Base-by-base conservation (phyloP, 23 tunicate species). In the Clavelina lepadiformis region DNA sequence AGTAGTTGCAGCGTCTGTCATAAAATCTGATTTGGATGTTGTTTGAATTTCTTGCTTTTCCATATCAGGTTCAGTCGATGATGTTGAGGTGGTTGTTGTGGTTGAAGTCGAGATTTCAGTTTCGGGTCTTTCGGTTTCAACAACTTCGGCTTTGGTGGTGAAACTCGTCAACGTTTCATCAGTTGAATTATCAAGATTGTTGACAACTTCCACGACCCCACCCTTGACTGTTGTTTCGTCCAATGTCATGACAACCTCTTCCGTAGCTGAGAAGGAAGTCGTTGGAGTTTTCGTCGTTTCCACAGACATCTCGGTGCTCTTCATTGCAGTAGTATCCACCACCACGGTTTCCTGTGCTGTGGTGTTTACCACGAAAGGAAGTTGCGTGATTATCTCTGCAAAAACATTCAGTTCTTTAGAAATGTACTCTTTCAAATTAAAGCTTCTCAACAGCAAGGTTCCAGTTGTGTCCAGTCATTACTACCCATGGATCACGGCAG, bases 171-270 rank as follows among this genome's bases (percentile, higher is more conserved):
- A n/a, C n/a, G n/a, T n/a, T n/a, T n/a, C n/a, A n/a, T n/a, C n/a
- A n/a, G n/a, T n/a, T n/a, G n/a, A n/a, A n/a, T 63, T 52, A 53
- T 23, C 35, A n/a, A 53, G 33, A 21, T 23, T 63, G 64, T 28
- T 53, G 37, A 31, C 75, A 69, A 32, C 15, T 54, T 5, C 75
- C 75, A 53, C 24, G 50, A 30, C 26, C 5, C 33, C 63, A 69
- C 4, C 50, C 45, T 33, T 57, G 53, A 56, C 56, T 65, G 1
- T 51, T 31, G 51, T 65, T 56, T 5, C 51, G 52, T 44, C 13
- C 50, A 44, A 44, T 11, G 50, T 44, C 18, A 11, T 11, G 18
- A 44, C 50, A 44, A 18, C 18, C 18, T 11, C 18, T 44, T 11
- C 13, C 13, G 18, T 44, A 44, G 13, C 50, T 11, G 50, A 13